These are phyloP conservation scores for Chloebia gouldiae DNA, from an alignment of 2,113 vertebrate species.

Conservation along the genomic window DNA sequence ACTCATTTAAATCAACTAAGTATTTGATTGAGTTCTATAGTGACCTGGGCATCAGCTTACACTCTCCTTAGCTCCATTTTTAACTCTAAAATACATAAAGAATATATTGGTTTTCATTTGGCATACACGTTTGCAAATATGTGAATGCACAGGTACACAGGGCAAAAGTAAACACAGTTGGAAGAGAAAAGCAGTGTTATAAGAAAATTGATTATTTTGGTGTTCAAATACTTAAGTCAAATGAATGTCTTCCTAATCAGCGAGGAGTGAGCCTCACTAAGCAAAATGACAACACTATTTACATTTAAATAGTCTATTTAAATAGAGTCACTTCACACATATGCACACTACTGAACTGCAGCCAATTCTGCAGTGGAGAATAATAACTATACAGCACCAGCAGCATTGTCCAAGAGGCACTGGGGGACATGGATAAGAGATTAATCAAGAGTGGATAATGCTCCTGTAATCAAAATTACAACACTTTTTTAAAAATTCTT, in stretches of 20 bases:
- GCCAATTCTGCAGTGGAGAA: background rate
- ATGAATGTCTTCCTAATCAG: background rate
- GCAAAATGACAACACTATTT: constrained; percentile 15
- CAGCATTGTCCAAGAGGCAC: background rate
- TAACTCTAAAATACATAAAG: background rate
- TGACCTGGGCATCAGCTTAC: background rate
- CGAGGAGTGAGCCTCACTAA: background rate
- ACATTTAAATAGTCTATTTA: constrained; percentile 6
- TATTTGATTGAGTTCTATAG: background rate
- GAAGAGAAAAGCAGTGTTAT: background rate
- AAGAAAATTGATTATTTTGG: background rate
- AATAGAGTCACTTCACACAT: constrained; percentile 2
- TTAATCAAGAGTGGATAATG: background rate
- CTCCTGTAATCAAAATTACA: background rate
- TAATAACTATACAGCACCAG: background rate
- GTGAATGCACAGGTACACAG: background rate
- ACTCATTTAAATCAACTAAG: background rate
- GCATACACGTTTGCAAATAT: background rate
- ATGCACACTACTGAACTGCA: background rate
- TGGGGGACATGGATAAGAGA: background rate
- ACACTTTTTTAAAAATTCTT: background rate
- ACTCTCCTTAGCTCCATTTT: background rate
- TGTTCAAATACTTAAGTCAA: background rate
- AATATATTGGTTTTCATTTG: background rate
- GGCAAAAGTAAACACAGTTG: background rate